These are phyloP conservation scores for Turritopsis rubra DNA, from an alignment of 30 jellyfish, hydroid and myxozoan species.

Conservation along the genomic window DNA sequence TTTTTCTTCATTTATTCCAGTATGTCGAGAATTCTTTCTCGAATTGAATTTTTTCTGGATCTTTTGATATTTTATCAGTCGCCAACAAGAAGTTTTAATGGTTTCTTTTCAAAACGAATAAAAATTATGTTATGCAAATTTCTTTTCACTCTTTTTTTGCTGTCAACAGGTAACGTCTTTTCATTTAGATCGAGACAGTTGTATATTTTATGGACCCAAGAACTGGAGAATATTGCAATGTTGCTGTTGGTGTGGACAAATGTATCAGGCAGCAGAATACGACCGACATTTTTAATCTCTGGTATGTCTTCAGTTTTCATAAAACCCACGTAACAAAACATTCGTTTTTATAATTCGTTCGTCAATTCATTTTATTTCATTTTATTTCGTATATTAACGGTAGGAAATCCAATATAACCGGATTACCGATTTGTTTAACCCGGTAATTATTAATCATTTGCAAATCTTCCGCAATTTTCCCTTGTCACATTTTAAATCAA, in stretches of 20 bases:
- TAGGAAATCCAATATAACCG: neutral
- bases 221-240: neutral
- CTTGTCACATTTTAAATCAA: neutral
- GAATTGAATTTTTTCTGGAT: no score
- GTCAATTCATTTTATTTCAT: neutral
- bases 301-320: neutral
- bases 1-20: no score
- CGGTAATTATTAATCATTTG: neutral
- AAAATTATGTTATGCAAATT: no score
- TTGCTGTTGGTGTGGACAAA: neutral
- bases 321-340: neutral
- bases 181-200: neutral
- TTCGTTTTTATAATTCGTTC: neutral
- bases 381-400: neutral
- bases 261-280: neutral
- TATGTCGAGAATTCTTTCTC: no score
- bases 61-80: no score
- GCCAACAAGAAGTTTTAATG: no score
- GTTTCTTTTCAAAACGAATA: no score
- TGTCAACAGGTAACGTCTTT: no score
- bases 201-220: slow-evolving; percentile 4
- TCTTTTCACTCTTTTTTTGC: no score
- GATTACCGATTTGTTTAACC: neutral
- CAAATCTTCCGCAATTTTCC: neutral
- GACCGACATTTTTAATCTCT: neutral